A percentile compares a stretch with the other conserved stretches of the same genome.
Conservation (phyloP, 2,888 invertebrate genomes). For the Panzeria rudis region DNA sequence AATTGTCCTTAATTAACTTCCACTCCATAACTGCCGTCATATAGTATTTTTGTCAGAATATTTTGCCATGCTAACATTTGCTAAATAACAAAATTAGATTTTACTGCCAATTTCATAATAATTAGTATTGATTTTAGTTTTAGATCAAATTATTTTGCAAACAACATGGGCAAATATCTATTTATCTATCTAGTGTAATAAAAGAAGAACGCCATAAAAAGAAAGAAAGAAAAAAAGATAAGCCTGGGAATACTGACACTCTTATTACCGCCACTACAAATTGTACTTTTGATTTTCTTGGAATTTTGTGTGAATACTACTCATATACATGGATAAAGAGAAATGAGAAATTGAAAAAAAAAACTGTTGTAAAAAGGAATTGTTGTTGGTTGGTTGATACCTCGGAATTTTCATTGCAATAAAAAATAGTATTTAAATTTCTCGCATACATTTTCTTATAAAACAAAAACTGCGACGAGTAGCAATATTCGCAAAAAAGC, state of each 20-base stretch:
- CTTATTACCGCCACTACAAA: background rate
- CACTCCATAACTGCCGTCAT: background rate
- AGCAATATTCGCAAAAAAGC: too few species aligned
- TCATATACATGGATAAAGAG: too few species aligned
- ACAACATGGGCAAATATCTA: background rate
- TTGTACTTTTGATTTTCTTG: slow-evolving; percentile 8
- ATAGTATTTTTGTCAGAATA: background rate
- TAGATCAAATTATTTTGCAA: slow-evolving; percentile 35
- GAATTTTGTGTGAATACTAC: background rate
- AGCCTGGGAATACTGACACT: background rate
- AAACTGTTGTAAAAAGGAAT: background rate
- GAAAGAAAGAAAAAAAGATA: background rate
- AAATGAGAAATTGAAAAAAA: background rate
- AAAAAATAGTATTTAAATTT: too few species aligned
- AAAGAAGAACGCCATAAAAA: background rate
- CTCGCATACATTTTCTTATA: too few species aligned
- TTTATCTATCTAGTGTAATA: background rate
- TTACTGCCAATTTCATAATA: slow-evolving; percentile 32
- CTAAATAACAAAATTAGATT: slow-evolving; percentile 45
- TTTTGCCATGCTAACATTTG: background rate
- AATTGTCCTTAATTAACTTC: background rate
- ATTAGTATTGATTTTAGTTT: slow-evolving; percentile 55
- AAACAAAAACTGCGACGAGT: too few species aligned
- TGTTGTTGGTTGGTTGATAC: background rate
- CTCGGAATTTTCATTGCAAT: too few species aligned